A percentile compares a stretch with the other conserved stretches of the same genome.
phyloP scores from a whole-genome alignment of 2,888 invertebrate genomes.

The Morpho helenor region DNA sequence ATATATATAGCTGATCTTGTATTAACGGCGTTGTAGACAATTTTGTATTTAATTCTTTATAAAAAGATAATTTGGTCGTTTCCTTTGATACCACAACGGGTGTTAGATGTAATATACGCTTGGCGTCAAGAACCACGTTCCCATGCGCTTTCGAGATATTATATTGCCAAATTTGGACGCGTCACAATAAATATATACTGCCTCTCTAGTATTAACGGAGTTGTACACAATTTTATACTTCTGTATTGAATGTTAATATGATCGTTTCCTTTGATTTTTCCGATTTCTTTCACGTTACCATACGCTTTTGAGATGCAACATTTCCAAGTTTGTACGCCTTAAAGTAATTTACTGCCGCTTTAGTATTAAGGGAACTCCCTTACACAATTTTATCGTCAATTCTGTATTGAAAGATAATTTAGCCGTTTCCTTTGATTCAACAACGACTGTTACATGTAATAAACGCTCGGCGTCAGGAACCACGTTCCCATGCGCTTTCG shows the following conservation, averaged over 20 bases:
- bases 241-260: too few relatives aligned
- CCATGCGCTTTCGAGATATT: constrained; percentile 56
- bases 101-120: constrained; percentile 22
- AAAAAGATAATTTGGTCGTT: too few relatives aligned
- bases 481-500: constrained; percentile 57
- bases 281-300: background rate
- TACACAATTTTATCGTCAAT: constrained; percentile 31
- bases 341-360: constrained; percentile 51
- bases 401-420: too few relatives aligned
- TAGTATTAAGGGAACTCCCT: constrained; percentile 56
- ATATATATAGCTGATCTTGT: constrained; percentile 51
- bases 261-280: too few relatives aligned
- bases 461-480: constrained; percentile 20
- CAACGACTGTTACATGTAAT: constrained; percentile 15
- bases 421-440: too few relatives aligned
- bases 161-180: constrained; percentile 50
- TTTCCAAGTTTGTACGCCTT: constrained; percentile 28
- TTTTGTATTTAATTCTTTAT: too few relatives aligned
- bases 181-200: constrained; percentile 64
- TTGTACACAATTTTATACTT: constrained; percentile 36
- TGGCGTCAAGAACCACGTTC: constrained; percentile 38
- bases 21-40: constrained; percentile 54
- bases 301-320: background rate
- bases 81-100: too few relatives aligned
- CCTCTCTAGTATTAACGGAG: constrained; percentile 51